Evolutionary conservation across 2,113 vertebrate species (phyloP).

Genomic region (Anas platyrhynchos): DNA sequence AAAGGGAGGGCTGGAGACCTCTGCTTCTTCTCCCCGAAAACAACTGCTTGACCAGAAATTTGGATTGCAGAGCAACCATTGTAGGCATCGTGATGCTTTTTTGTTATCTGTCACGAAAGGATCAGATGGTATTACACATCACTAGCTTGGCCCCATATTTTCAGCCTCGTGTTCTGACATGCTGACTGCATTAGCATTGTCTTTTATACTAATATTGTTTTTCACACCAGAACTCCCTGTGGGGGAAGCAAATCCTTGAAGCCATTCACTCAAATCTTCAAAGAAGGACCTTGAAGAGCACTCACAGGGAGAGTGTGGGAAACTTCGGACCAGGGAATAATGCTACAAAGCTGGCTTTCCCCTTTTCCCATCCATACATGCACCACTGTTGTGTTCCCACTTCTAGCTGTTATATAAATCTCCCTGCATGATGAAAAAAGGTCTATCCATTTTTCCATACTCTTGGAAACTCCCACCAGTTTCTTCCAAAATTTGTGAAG

Average conservation of each 20-base stretch:
- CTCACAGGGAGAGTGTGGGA: not conserved
- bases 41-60: not conserved
- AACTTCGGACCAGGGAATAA: not conserved
- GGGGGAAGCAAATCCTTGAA: conserved; percentile 21
- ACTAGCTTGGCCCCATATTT: not conserved
- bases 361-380: not conserved
- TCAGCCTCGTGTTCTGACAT: not conserved
- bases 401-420: not conserved
- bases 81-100: not conserved
- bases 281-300: conserved; percentile 27
- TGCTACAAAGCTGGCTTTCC: not conserved
- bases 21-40: not conserved
- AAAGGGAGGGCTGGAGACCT: not conserved
- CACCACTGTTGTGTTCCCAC: not conserved
- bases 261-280: conserved; percentile 27
- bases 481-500: not conserved
- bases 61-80: not conserved
- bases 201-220: not conserved
- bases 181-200: not conserved
- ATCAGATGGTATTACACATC: not conserved
- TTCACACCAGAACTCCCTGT: not conserved
- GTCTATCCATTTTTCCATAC: not conserved
- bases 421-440: not conserved
- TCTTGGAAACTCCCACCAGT: not conserved
- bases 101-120: not conserved